A percentile compares a stretch with the other conserved stretches of the same genome.
These are phyloP conservation scores for Lordiphosa mommai DNA, from an alignment of 1,140 invertebrate genomes.

Conservation along the genomic window DNA sequence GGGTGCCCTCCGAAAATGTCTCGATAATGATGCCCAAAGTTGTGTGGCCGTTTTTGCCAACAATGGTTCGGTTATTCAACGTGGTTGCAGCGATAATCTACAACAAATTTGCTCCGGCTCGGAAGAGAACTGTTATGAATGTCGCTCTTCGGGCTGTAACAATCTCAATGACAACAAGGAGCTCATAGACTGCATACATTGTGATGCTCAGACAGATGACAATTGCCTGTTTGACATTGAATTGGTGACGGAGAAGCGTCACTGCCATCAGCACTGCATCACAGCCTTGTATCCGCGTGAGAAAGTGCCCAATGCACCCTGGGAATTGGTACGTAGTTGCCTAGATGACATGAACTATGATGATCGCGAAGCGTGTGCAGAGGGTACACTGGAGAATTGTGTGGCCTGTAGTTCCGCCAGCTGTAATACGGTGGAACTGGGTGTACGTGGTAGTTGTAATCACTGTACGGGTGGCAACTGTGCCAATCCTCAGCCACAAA, in stretches of 20 bases:
- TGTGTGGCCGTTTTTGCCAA: conserved; percentile 51
- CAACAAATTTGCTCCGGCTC: conserved; percentile 8
- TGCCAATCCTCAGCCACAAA: conserved; percentile 27
- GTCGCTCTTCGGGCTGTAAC: conserved; percentile 66
- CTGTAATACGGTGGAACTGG: conserved; percentile 55
- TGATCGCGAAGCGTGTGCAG: conserved; percentile 45
- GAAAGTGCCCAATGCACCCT: conserved; percentile 30
- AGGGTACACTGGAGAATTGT: conserved; percentile 34
- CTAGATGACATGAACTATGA: conserved; percentile 59
- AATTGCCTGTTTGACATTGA: conserved; percentile 48
- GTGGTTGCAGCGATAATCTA: conserved; percentile 64
- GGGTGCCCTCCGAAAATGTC: conserved; percentile 45
- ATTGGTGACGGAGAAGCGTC: conserved; percentile 28
- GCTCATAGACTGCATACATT: conserved; percentile 49
- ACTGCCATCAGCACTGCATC: conserved; percentile 58
- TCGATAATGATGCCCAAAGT: conserved; percentile 46
- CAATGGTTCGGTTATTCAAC: conserved; percentile 38
- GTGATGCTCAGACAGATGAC: conserved; percentile 53
- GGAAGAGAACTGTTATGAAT: conserved; percentile 48
- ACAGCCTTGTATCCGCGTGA: conserved; percentile 62
- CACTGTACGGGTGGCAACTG: conserved; percentile 52
- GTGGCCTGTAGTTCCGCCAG: conserved; percentile 30
- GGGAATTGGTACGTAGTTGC: conserved; percentile 59
- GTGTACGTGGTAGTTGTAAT: conserved; percentile 54
- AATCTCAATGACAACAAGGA: conserved; percentile 21